A percentile compares a stretch with the other conserved stretches of the same genome.
Conservation (phyloP, 2,113 vertebrate genomes). For the Megaceryle maxima region DNA sequence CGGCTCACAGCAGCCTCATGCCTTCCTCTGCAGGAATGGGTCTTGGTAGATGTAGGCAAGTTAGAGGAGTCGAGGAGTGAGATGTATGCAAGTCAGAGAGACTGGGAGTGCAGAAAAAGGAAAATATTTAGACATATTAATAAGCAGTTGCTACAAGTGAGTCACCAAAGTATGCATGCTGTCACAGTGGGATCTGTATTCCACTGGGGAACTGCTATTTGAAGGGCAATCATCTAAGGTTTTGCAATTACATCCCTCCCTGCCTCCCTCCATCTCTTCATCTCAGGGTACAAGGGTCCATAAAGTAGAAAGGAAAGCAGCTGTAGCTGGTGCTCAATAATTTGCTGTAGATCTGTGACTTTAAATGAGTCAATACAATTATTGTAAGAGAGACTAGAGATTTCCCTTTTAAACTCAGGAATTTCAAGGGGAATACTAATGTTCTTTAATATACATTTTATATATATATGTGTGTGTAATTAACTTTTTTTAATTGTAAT, state of each 20-base stretch:
- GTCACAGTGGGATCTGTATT: not conserved
- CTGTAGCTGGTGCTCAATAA: not conserved
- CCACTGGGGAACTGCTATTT: not conserved
- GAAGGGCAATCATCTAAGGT: not conserved
- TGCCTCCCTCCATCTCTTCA: not conserved
- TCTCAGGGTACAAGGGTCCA: not conserved
- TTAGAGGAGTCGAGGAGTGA: not conserved
- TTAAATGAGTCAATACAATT: not conserved
- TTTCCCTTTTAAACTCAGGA: not conserved
- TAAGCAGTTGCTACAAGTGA: not conserved
- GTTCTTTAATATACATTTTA: not conserved
- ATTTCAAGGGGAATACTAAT: not conserved
- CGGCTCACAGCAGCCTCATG: not conserved
- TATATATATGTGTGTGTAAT: not conserved
- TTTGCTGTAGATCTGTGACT: not conserved
- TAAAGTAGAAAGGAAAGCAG: not conserved
- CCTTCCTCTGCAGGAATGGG: not conserved
- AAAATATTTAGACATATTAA: constrained; percentile 23
- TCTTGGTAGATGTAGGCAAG: not conserved
- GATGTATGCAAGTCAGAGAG: fast-evolving
- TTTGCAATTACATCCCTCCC: not conserved
- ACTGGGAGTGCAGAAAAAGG: not conserved
- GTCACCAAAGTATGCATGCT: not conserved
- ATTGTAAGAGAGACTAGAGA: not conserved
- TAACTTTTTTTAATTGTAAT: not conserved